Percentiles rank a stretch among this genome's conserved stretches.
Evolutionary conservation across 2,888 invertebrate species (phyloP).

Genomic region (Agrenia bidenticulata): DNA sequence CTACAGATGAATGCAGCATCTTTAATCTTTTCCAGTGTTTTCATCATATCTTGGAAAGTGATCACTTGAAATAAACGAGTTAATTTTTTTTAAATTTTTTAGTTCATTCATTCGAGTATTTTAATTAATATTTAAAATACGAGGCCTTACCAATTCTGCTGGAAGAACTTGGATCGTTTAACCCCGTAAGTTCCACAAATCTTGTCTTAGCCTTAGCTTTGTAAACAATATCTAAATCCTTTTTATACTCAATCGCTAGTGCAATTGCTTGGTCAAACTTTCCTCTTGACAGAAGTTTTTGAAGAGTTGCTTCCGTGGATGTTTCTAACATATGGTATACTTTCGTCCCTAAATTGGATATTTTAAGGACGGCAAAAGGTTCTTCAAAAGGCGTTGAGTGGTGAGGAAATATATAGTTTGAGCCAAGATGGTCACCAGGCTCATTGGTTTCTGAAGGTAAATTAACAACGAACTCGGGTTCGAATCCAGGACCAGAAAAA

Average conservation of each 20-base stretch:
- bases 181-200: constrained; percentile 9
- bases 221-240: constrained; percentile 48
- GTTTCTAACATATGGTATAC: constrained; percentile 48
- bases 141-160: no score
- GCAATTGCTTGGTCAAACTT: constrained; percentile 43
- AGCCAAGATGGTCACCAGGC: background rate
- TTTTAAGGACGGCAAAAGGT: constrained; percentile 40
- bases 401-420: constrained; percentile 28
- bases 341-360: constrained; percentile 10
- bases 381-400: constrained; percentile 40
- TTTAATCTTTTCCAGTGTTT: constrained; percentile 26
- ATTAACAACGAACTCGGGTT: constrained; percentile 38
- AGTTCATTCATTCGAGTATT: no score
- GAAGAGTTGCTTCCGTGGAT: constrained; percentile 46
- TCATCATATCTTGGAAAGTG: constrained; percentile 26
- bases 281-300: constrained; percentile 46
- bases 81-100: background rate
- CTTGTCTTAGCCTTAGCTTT: constrained; percentile 46
- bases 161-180: no score
- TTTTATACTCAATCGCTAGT: constrained; percentile 39
- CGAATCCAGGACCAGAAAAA: constrained; percentile 33
- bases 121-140: no score
- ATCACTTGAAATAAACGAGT: background rate
- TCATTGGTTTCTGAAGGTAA: constrained; percentile 13
- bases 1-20: constrained; percentile 46